Base-by-base conservation (phyloP, 1,140 invertebrate genomes). In the Wasmannia auropunctata region DNA sequence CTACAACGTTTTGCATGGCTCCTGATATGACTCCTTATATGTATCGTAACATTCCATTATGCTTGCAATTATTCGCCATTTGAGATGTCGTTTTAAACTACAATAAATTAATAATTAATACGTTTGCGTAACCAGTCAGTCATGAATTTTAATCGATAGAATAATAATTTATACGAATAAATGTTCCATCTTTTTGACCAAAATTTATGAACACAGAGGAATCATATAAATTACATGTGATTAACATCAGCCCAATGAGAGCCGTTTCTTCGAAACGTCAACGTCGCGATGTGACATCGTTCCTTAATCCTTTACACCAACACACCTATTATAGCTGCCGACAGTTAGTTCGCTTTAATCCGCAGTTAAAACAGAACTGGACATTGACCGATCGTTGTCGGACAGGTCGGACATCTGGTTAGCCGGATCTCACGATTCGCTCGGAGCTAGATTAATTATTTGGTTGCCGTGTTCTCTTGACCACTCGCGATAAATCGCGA, bases 381-480 rank as follows among this genome's bases (percentile, higher is more conserved):
- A 93, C 92, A 91, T 87, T 93, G 93, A 94, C 92, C 90, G 90
- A 93, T 94, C 85, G 90, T 72, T 88, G 70, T 63, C 77, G 56
- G 91, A 90, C 90, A 69, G 80, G 60, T 86, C 31, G 86, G 88
- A 91, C 92, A 90, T 90, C 92, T 91, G 90, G 90, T 92, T 74
- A 88, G 85, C 58, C 58, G 72, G 83, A 84, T 69, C 80, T 83
- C n/a, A 56, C 83, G 79, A 87, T 67, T 87, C 62, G 69, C 80
- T 76, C 51, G 65, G 86, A 90, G 88, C 87, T 87, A 90, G 90
- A 92, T 93, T 93, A 93, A 93, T 93, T 93, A 93, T 88, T 91
- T 49, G 67, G 63, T 87, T 60, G 40, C 74, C 87, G 77, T 85
- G 63, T 84, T n/a, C 86, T 75, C 75, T 60, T 60, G 58, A 40